phyloP scores from a whole-genome alignment of 2,113 vertebrate species.

The Clarias macrocephalus region DNA sequence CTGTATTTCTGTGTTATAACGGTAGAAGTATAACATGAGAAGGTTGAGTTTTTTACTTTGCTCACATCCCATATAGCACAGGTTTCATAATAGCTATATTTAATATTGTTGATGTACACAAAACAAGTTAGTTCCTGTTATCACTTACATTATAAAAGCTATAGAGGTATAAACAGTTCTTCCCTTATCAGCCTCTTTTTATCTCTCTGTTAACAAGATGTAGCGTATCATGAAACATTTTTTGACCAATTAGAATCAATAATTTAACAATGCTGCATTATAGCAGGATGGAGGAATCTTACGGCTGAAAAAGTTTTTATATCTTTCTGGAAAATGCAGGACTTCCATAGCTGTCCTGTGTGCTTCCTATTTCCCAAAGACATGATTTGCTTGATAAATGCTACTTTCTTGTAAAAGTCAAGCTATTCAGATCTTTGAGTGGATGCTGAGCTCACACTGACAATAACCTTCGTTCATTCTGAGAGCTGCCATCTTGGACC shows the following conservation, averaged over 20 bases:
- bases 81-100: background rate
- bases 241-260: background rate
- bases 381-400: conserved; percentile 34
- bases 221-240: background rate
- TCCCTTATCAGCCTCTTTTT: background rate
- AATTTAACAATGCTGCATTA: background rate
- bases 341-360: conserved; percentile 9
- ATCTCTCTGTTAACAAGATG: background rate
- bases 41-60: too few species aligned
- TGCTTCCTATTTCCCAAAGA: conserved; percentile 23
- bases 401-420: conserved; percentile 55
- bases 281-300: background rate
- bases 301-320: background rate
- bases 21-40: too few species aligned
- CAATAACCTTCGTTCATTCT: conserved; percentile 75
- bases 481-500: conserved; percentile 73
- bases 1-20: too few species aligned
- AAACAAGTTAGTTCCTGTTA: background rate
- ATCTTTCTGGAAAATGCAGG: background rate
- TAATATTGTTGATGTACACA: background rate
- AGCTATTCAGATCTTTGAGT: conserved; percentile 60
- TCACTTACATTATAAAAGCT: background rate
- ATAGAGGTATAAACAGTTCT: background rate
- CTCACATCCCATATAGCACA: too few species aligned
- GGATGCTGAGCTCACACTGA: conserved; percentile 59